Evolutionary conservation across 2,797 vertebrate genomes (phyloP), one percentile per base, ranked within the genome.

Genomic region (Alfaro cultratus): DNA sequence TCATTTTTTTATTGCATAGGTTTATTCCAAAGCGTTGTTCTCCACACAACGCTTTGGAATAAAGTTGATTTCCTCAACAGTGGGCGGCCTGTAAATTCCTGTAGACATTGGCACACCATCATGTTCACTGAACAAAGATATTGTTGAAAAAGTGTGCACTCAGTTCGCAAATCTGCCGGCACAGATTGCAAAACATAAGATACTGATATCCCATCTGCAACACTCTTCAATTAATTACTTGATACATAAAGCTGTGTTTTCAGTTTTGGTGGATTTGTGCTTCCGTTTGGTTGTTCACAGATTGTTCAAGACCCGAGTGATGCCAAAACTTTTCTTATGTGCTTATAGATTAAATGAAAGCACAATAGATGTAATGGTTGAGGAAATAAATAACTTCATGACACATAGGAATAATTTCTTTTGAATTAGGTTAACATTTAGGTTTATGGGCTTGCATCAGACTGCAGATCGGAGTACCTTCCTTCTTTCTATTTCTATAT

Each of bases 101-200:
- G 70, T 57, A 73, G 70, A 79, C 41, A 36, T 73, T 73, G 70
- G 71, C 77, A 79, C 43, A 7, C 43, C 57, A n/a, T 73, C 43
- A n/a, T 73, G 13, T 36, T 79, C 31, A 62, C 34, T 15, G 53
- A 62, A 79, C 41, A 73, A 79, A 74, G 57, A 46, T n/a, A 55
- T 53, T 72, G 51, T 68, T 80, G 46, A 51, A 49, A 57, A 76
- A 60, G 26, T 80, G 64, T 76, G 74, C 41, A 34, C 41, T 47
- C 43, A 31, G 71, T 80, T 60, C 21, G 16, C 11, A 51, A 73
- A 67, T 64, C 70, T 77, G 74, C 39, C 41, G 5, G 80, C 45
- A 64, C 80, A 81, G 79, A 80, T 75, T 80, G 79, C 64, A 47
- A 51, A 80, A 71, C 74, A 80, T 75, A 80, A 75, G 79, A 80